A percentile compares a stretch with the other conserved stretches of the same genome.
Evolutionary conservation across 2,888 invertebrate genomes (phyloP).

Genomic region (Metopia argyrocephala): DNA sequence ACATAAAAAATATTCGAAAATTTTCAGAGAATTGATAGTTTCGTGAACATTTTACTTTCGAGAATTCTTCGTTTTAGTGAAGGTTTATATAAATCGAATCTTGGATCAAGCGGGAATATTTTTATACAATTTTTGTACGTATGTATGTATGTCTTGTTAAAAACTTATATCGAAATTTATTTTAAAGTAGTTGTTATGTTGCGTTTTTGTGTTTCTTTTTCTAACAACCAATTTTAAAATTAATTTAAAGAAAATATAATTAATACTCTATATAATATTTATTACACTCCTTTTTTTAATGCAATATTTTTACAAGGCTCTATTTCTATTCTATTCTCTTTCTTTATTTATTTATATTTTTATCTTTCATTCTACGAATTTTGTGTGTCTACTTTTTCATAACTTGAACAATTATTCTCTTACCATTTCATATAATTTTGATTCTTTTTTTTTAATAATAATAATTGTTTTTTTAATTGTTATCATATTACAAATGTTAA

Average conservation of each 20-base stretch:
- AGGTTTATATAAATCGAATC: no score
- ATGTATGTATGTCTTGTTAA: background rate
- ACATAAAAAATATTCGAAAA: no score
- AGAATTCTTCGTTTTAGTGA: no score
- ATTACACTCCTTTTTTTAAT: constrained; percentile 49
- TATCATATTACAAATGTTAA: constrained; percentile 4
- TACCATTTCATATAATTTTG: constrained; percentile 30
- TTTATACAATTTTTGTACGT: background rate
- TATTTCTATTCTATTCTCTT: constrained; percentile 52
- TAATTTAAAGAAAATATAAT: constrained; percentile 7
- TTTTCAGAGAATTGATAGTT: no score
- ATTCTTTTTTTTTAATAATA: background rate
- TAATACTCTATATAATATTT: background rate
- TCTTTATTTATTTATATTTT: constrained; percentile 37
- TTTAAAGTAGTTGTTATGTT: constrained; percentile 11
- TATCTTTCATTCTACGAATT: constrained; percentile 51
- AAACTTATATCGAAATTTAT: constrained; percentile 37
- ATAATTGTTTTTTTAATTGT: constrained; percentile 9
- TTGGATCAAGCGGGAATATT: no score
- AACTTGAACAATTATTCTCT: no score
- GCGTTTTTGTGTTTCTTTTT: constrained; percentile 36
- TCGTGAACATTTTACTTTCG: no score
- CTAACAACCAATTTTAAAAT: background rate
- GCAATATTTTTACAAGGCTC: constrained; percentile 56
- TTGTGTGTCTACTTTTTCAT: constrained; percentile 54